Evolutionary conservation across 1,140 invertebrate species (phyloP).

Genomic region (Mylabris phalerata): DNA sequence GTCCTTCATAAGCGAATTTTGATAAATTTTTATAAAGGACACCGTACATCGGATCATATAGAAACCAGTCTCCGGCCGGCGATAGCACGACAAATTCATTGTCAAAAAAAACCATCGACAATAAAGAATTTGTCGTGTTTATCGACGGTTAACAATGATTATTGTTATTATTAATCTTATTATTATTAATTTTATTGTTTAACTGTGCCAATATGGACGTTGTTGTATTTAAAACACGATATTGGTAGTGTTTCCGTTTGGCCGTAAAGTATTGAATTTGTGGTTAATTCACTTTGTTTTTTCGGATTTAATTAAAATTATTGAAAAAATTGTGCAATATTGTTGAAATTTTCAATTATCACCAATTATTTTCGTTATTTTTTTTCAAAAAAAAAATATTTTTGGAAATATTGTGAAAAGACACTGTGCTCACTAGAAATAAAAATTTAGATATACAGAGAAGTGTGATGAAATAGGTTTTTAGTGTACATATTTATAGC

Average conservation of each 20-base stretch:
- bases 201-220: conserved; percentile 29
- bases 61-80: conserved; percentile 37
- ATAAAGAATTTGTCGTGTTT: conserved; percentile 12
- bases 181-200: background rate
- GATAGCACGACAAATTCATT: conserved; percentile 26
- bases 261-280: background rate
- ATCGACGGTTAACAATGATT: conserved; percentile 18
- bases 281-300: background rate
- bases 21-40: no score
- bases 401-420: conserved; percentile 23
- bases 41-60: conserved; percentile 33
- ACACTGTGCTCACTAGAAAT: conserved; percentile 32
- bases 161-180: conserved; percentile 2
- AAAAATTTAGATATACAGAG: conserved; percentile 21
- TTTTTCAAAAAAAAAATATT: background rate
- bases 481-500: conserved; percentile 32
- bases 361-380: background rate
- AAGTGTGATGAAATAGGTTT: conserved; percentile 37
- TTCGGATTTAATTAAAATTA: background rate
- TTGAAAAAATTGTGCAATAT: conserved; percentile 18
- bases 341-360: conserved; percentile 12
- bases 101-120: background rate
- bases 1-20: conserved; percentile 35
- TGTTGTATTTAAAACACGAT: background rate
- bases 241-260: conserved; percentile 15